A percentile compares a stretch with the other conserved stretches of the same genome.
Conservation (phyloP, 1,140 invertebrate genomes). For the Hyles vespertilio region DNA sequence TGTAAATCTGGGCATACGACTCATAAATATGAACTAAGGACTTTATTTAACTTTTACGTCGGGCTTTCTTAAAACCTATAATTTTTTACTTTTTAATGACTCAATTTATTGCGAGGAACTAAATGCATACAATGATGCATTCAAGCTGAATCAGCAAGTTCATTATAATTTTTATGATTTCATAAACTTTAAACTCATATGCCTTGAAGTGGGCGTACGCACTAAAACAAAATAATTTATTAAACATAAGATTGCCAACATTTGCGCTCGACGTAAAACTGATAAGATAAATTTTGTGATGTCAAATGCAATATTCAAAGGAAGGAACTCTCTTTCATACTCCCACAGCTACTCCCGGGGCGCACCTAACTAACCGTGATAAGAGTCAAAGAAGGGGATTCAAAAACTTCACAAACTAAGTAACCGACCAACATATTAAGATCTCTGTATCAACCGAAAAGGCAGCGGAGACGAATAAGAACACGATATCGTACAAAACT, state of each 20-base stretch:
- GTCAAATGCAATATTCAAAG: conserved; percentile 57
- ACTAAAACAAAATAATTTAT: conserved; percentile 19
- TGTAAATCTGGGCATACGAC: conserved; percentile 37
- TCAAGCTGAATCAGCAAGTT: neutral
- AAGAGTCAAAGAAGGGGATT: conserved; percentile 51
- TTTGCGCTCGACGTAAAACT: conserved; percentile 11
- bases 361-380: conserved; percentile 63
- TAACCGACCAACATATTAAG: conserved; percentile 34
- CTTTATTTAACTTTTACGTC: conserved; percentile 27
- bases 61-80: conserved; percentile 12
- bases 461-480: neutral
- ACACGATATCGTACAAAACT: neutral
- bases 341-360: conserved; percentile 37
- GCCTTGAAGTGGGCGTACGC: neutral
- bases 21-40: conserved; percentile 40
- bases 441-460: conserved; percentile 7
- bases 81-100: conserved; percentile 33
- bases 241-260: conserved; percentile 27
- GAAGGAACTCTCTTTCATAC: conserved; percentile 39
- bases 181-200: neutral
- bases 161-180: conserved; percentile 4
- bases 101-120: conserved; percentile 25
- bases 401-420: conserved; percentile 44
- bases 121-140: neutral
- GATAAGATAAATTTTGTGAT: conserved; percentile 37